phyloP scores from a whole-genome alignment of 2,888 invertebrate genomes.

The Elegia similella region DNA sequence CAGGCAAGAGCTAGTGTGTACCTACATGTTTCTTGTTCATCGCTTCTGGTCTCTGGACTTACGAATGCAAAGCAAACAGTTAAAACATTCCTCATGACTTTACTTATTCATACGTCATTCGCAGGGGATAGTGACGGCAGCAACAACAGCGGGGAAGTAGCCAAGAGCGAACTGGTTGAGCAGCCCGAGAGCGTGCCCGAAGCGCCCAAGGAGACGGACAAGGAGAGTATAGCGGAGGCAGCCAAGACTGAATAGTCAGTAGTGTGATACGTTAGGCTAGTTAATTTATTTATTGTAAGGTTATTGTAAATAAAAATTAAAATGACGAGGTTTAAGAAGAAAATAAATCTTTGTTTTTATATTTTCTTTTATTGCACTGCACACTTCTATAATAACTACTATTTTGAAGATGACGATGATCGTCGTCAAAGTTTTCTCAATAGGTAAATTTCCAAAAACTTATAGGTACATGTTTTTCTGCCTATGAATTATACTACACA shows the following conservation, averaged over 20 bases:
- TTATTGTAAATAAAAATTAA: conserved; percentile 37
- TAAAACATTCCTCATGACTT: neutral
- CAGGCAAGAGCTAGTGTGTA: too few relatives aligned
- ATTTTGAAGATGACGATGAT: too few relatives aligned
- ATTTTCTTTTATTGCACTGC: too few relatives aligned
- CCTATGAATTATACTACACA: too few relatives aligned
- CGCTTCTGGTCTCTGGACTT: too few relatives aligned
- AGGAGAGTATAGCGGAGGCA: conserved; percentile 4
- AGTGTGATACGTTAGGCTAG: conserved; percentile 45
- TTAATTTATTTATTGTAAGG: conserved; percentile 35
- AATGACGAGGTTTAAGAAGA: conserved; percentile 25
- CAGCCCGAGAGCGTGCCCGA: conserved; percentile 1
- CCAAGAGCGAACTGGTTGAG: conserved; percentile 15
- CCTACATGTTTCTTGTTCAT: too few relatives aligned
- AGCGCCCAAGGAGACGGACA: neutral
- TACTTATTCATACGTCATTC: conserved; percentile 7
- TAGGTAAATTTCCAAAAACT: too few relatives aligned
- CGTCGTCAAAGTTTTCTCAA: too few relatives aligned
- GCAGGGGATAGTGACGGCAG: conserved; percentile 55
- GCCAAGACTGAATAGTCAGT: conserved; percentile 32
- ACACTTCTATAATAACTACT: too few relatives aligned
- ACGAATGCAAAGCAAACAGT: too few relatives aligned
- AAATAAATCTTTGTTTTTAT: conserved; percentile 18
- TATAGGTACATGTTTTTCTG: too few relatives aligned
- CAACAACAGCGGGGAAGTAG: conserved; percentile 36